These are phyloP conservation scores for Accipiter superciliosus DNA, from an alignment of 2,797 vertebrate species.

Conservation along the genomic window DNA sequence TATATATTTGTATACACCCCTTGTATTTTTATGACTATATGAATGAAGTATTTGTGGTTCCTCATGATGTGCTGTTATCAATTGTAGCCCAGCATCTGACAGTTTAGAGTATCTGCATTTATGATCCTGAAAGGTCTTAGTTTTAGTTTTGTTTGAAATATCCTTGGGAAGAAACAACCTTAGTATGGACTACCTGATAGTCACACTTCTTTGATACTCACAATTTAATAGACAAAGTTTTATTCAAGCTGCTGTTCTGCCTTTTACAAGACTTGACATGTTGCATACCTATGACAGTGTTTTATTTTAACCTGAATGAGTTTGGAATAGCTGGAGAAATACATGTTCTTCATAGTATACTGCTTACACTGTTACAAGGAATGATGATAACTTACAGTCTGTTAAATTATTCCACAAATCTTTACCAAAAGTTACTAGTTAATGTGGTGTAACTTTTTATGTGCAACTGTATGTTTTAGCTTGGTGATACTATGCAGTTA, in stretches of 20 bases:
- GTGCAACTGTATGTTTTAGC: not conserved
- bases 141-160: not conserved
- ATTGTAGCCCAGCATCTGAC: not conserved
- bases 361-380: not conserved
- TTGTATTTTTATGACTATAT: not conserved
- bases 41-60: not conserved
- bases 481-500: not conserved
- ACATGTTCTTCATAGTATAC: not conserved
- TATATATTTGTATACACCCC: not conserved
- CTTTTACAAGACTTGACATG: not conserved
- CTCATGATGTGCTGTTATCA: not conserved
- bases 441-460: not conserved
- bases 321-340: not conserved
- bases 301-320: not conserved
- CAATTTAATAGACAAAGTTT: not conserved
- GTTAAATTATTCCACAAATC: not conserved
- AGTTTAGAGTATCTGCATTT: not conserved
- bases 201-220: not conserved
- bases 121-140: not conserved
- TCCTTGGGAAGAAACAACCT: not conserved
- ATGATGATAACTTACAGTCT: not conserved
- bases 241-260: not conserved
- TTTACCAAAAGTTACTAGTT: not conserved
- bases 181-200: not conserved
- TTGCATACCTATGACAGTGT: not conserved